phyloP scores from a whole-genome alignment of 2,113 vertebrate genomes.

The Leptosomus discolor region DNA sequence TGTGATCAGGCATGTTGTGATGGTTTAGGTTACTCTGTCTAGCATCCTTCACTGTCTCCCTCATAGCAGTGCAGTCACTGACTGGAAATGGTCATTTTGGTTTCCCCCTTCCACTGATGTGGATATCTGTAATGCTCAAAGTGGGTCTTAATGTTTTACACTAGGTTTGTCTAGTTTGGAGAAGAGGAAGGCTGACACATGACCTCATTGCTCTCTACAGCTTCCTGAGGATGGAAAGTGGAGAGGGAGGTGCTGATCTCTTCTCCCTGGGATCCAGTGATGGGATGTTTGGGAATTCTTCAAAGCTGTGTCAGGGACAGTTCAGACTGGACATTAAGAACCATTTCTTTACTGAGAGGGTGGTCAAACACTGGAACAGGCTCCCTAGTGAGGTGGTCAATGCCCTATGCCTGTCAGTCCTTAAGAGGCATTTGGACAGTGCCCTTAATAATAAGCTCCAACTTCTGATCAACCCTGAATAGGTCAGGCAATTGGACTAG shows the following conservation, averaged over 20 bases:
- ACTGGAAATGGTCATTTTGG: background rate
- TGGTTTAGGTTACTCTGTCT: background rate
- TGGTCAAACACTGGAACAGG: background rate
- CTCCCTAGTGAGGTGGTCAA: background rate
- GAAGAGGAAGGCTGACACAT: background rate
- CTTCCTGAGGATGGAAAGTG: background rate
- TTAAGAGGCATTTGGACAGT: background rate
- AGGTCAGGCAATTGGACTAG: background rate
- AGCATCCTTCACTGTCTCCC: background rate
- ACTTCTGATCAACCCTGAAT: background rate
- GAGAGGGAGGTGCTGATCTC: background rate
- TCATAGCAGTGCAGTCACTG: background rate
- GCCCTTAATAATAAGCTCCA: background rate
- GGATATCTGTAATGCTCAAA: background rate
- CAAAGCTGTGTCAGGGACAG: background rate
- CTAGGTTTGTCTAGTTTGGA: background rate
- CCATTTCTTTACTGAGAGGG: accelerated
- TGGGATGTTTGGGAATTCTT: accelerated
- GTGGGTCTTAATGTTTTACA: background rate
- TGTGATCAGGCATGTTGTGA: background rate
- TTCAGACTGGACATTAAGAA: background rate
- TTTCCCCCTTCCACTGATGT: background rate
- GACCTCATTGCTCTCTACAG: background rate
- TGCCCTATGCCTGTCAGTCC: background rate
- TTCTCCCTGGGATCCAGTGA: background rate